Evolutionary conservation across 2,797 vertebrate species (phyloP).

Genomic region (Thalassophryne amazonica): DNA sequence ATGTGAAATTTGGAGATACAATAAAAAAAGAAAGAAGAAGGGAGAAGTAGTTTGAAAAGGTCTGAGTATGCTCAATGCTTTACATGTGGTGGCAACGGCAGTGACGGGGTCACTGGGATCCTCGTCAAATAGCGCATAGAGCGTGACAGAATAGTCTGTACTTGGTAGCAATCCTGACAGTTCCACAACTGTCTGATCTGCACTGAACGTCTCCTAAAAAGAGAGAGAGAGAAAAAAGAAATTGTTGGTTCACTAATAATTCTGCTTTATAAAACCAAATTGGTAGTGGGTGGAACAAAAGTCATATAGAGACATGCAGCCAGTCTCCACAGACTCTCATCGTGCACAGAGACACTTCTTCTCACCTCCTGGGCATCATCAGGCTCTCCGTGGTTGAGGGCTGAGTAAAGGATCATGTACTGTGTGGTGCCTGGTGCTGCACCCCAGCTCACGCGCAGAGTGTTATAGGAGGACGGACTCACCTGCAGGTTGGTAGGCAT

Average conservation of each 20-base stretch:
- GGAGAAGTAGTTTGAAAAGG: neutral
- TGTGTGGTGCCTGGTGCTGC: constrained; percentile 81
- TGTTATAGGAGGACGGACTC: constrained; percentile 81
- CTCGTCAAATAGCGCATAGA: constrained; percentile 86
- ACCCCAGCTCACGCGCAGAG: constrained; percentile 83
- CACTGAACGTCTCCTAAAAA: constrained; percentile 82
- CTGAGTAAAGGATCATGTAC: constrained; percentile 87
- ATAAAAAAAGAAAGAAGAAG: neutral
- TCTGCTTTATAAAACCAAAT: neutral
- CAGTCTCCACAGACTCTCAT: no score
- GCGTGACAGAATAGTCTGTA: constrained; percentile 84
- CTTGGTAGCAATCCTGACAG: constrained; percentile 79
- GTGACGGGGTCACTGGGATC: constrained; percentile 88
- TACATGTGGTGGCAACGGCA: constrained; percentile 85
- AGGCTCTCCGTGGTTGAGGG: constrained; percentile 77
- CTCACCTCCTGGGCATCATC: constrained; percentile 82
- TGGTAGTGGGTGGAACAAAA: no score
- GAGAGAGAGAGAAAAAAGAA: neutral
- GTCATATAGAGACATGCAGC: no score
- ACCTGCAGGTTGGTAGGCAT: constrained; percentile 78
- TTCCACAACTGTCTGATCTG: constrained; percentile 77
- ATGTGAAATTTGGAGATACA: no score
- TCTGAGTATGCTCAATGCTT: constrained; percentile 27
- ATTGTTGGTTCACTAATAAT: no score
- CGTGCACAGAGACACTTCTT: neutral